Base-by-base conservation (phyloP, 2,797 vertebrate species). In the Sebastes vulpes region DNA sequence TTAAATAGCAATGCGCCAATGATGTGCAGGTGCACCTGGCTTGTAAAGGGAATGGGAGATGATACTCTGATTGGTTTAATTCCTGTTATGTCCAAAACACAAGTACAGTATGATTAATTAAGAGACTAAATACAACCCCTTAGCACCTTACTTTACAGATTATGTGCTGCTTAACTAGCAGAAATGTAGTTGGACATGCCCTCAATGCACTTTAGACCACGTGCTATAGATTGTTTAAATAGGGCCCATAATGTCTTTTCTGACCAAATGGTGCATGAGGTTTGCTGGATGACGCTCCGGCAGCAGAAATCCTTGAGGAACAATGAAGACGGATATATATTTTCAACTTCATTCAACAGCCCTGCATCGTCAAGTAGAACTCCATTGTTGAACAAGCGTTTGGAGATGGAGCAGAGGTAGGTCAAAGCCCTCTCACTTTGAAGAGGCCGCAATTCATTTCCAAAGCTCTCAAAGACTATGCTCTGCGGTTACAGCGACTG, bases 391-490 rank as follows among this genome's bases (percentile, higher is more conserved):
- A 54, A 85, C 50, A 77, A 79, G 11, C 1, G 25, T 61, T 86
- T 76, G 56, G 35, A 79, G 68, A 76, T 18, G 3, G 52, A 77
- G 53, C 67, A 63, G 79, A 87, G 69, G 60, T n/a, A 65, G 89
- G 78, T 82, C 82, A 85, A 66, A 78, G 20, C 32, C 29, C 56
- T 77, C 80, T 73, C 54, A 9, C 54, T 6, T 29, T 57, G 71
- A 75, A 82, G 77, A 80, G 77, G 46, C 59, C 26, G 1, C 77
- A 9, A 65, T 80, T 84, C 53, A 77, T 89, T 90, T 84, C 69
- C 70, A 87, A 74, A 78, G 64, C 84, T 72, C 83, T 87, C 71
- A 61, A 86, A 87, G 77, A 68, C 69, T 18, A 6, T 16, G 61
- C 82, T 81, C 77, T 46, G 35, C 9, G 9, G 68, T 68, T 66